A percentile compares a stretch with the other conserved stretches of the same genome.
phyloP scores from a whole-genome alignment of 2,113 vertebrate species.

The Lamprotornis superbus region DNA sequence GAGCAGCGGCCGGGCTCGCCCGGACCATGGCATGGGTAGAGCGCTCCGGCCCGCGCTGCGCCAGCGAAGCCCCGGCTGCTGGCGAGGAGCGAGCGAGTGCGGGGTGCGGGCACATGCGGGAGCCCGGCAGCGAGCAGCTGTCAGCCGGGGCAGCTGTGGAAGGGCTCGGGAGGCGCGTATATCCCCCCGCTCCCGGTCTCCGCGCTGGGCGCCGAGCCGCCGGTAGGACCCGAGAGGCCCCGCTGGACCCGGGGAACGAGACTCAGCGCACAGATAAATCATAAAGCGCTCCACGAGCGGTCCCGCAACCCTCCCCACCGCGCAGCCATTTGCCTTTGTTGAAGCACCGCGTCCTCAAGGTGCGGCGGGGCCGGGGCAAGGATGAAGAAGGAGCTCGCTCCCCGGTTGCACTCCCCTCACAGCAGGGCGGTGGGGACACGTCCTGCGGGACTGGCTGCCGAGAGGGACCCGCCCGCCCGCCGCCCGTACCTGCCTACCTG shows the following conservation, averaged over 20 bases:
- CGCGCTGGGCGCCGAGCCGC: neutral
- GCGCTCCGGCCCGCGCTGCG: neutral
- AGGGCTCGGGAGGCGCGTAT: neutral
- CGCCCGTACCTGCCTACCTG: neutral
- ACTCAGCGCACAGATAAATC: neutral
- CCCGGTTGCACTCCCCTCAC: neutral
- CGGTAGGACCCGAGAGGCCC: neutral
- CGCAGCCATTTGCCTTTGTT: slow-evolving; percentile 66
- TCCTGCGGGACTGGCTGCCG: neutral
- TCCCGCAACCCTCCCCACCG: neutral
- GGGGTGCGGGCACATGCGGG: neutral
- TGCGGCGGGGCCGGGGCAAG: neutral
- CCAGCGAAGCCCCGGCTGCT: neutral
- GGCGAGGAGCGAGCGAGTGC: neutral
- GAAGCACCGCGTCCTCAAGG: slow-evolving; percentile 4
- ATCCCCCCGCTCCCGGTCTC: neutral
- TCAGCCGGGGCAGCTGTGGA: neutral
- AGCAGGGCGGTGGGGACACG: neutral
- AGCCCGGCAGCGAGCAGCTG: neutral
- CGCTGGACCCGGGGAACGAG: neutral
- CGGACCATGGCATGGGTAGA: neutral
- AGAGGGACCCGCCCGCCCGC: neutral
- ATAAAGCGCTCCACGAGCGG: neutral
- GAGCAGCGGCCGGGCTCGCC: neutral
- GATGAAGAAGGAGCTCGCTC: neutral